Evolutionary conservation across 2,888 invertebrate species (phyloP), one percentile per base, ranked within the genome.

Genomic region (Drosophila atripex): DNA sequence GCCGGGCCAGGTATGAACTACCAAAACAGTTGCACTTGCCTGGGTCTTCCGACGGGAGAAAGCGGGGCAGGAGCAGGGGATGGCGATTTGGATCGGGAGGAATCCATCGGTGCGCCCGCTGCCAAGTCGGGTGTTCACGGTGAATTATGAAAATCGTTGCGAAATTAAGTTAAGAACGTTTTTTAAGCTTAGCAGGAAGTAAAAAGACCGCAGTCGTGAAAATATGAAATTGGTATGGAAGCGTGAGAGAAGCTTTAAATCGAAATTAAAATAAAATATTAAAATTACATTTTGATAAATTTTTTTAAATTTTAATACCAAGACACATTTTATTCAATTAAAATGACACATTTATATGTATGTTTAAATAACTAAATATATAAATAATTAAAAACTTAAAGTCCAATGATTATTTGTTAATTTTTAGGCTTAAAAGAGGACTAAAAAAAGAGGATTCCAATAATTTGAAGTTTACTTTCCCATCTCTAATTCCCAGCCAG

Each of bases 111-210:
- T 47, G 70, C 43, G 61, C 53, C 38, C 51, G 43, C 50, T 18
- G 23, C 46, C 41, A 63, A 54, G 68, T 50, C 76, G 64, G 80
- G 77, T 76, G 84, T 88, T 85, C 88, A 89, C 80, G 90, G 87
- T 89, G 90, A 89, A 90, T 89, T 89, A 89, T 89, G 89, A 89
- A 89, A 89, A 90, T 90, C 90, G 89, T 82, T 90, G 89, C 86
- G 72, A 89, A 85, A 89, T 89, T 89, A 88, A 90, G 86, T 87
- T 86, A 78, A 80, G 77, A 89, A 88, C 73, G 73, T 72, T 50
- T 54, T 57, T 32, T 18, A 18, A 51, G 41, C 52, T 72, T 50
- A 43, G 60, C 54, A 66, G 69, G 76, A 64, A 58, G 65, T 51
- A 59, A 52, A 51, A 56, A 64, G 49, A 53, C 71, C 73, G 49